Base-by-base conservation (phyloP, 1,140 invertebrate species). In the Eriosoma lanigerum region DNA sequence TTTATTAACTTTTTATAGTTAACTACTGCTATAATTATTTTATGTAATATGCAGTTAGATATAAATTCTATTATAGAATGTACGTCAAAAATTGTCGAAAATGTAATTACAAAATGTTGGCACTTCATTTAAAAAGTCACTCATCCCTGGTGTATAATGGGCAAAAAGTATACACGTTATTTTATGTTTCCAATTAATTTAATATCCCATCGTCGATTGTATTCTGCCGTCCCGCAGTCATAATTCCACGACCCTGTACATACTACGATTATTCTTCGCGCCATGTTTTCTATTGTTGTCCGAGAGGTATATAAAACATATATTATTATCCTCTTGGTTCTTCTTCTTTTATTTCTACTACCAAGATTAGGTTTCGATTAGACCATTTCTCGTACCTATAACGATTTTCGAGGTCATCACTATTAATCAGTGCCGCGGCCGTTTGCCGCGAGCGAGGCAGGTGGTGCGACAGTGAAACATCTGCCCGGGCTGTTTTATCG, bases 371-470 rank as follows among this genome's bases (percentile, higher is more conserved):
- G 32, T 76, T 44, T 58, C 52, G 73, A 76, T 76, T 76, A 76
- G 73, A 76, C 29, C 52, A 60, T 60, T 52, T 50, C 73, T 44
- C 32, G 24, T 62, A 38, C 32, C 32, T 38, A 38, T 38, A 78
- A 58, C 56, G 54, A 78, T 78, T 78, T 78, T 60, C 75, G 56
- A 78, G 75, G 75, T 48, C 75, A 78, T 78, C 75, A 48, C 38
- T 38, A 78, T 78, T 78, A 78, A 78, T 78, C 75, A 60, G 75
- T 29, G 75, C 75, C 72, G 64, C 64, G 19, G 19, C 60, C 26
- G 8, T 21, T 21, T 6, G 54, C 32, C 73, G 73, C 73, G 73
- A 26, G 54, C 12, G 26, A 29, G 73, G 75, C 75, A 78, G 75
- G 75, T 78, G 72, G 29, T 38, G 32, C 21, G 46, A 13, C 75